These are phyloP conservation scores for Syritta pipiens DNA, from an alignment of 2,888 invertebrate species.

Conservation along the genomic window DNA sequence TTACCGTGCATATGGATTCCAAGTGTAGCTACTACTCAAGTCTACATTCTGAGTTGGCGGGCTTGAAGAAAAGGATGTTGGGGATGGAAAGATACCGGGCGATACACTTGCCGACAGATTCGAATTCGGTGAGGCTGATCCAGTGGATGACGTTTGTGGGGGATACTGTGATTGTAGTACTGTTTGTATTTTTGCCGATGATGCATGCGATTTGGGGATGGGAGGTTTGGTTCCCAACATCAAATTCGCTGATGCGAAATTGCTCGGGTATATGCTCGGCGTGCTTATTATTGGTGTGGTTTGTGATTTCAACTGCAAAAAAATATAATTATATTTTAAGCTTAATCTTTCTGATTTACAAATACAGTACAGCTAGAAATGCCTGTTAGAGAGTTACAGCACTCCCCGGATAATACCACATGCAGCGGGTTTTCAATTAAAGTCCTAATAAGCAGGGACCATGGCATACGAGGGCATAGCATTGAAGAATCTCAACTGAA, in stretches of 20 bases:
- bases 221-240: too few species aligned
- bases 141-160: constrained; percentile 78
- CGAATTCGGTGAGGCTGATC: constrained; percentile 77
- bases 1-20: constrained; percentile 77
- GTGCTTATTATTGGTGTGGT: too few species aligned
- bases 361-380: too few species aligned
- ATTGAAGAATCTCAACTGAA: too few species aligned
- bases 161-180: constrained; percentile 76
- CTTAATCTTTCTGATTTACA: too few species aligned
- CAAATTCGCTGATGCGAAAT: constrained; percentile 2
- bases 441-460: too few species aligned
- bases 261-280: too few species aligned
- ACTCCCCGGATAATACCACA: too few species aligned
- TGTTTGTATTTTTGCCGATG: constrained; percentile 48
- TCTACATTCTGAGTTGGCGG: constrained; percentile 73
- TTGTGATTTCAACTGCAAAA: constrained; percentile 51
- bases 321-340: too few species aligned
- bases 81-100: constrained; percentile 77
- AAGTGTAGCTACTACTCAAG: constrained; percentile 72
- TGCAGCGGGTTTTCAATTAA: too few species aligned
- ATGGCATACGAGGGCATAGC: too few species aligned
- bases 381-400: too few species aligned
- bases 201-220: constrained; percentile 43
- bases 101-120: constrained; percentile 78
- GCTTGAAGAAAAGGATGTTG: constrained; percentile 76